Conservation (phyloP, 2,797 vertebrate species). For the Sebastes goodei region DNA sequence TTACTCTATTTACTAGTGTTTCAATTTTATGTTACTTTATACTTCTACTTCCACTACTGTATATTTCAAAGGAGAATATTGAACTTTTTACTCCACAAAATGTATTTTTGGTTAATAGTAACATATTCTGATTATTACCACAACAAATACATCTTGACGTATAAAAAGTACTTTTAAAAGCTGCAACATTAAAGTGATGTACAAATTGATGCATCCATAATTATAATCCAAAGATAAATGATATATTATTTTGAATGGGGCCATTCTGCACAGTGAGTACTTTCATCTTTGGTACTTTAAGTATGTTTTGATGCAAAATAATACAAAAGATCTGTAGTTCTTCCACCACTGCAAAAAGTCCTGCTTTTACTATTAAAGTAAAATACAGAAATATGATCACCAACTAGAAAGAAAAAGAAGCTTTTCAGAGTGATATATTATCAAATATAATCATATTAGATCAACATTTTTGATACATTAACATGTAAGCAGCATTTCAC, state of each 20-base stretch:
- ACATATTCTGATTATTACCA: background rate
- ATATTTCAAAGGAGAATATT: background rate
- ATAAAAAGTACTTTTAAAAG: background rate
- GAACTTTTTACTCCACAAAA: background rate
- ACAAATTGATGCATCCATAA: background rate
- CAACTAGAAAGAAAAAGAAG: background rate
- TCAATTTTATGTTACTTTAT: background rate
- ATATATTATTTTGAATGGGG: too few species aligned
- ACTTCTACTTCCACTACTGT: background rate
- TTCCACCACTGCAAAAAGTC: background rate
- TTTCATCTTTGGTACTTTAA: background rate
- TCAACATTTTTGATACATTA: background rate
- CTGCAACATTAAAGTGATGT: background rate
- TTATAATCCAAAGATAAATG: background rate
- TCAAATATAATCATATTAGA: background rate
- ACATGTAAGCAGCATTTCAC: background rate
- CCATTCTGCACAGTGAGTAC: too few species aligned
- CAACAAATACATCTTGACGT: background rate
- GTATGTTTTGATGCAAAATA: background rate
- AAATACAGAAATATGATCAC: background rate
- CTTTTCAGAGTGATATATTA: background rate
- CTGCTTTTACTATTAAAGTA: background rate
- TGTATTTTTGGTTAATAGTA: background rate
- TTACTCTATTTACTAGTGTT: background rate
- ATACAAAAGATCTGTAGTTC: background rate